Evolutionary conservation across 2,113 vertebrate species (phyloP).

Genomic region (Tachysurus vachellii): DNA sequence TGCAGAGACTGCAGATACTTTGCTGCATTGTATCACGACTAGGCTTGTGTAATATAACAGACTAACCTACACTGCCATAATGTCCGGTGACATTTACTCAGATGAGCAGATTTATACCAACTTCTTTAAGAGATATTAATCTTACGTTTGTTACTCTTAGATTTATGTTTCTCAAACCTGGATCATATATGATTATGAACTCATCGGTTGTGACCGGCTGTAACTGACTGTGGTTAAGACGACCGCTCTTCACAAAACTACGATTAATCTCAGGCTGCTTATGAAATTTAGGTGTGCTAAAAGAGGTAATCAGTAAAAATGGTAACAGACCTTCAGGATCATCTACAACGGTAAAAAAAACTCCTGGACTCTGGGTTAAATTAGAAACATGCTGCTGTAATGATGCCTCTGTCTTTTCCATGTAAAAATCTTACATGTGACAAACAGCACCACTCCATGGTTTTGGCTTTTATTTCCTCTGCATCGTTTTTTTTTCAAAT

Average conservation of each 20-base stretch:
- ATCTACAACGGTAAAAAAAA: neutral
- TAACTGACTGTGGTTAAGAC: neutral
- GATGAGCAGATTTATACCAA: neutral
- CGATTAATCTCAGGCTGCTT: neutral
- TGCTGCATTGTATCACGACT: constrained; percentile 34
- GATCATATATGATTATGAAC: neutral
- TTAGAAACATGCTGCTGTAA: neutral
- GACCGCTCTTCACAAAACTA: neutral
- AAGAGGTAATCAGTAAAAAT: neutral
- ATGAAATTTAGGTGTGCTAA: neutral
- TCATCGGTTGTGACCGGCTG: neutral
- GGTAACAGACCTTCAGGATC: neutral
- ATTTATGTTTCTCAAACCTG: neutral
- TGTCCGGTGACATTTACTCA: neutral
- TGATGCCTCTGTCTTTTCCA: neutral
- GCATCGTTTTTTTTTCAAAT: neutral
- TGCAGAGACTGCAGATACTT: constrained; percentile 25
- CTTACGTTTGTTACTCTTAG: neutral
- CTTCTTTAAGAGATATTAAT: neutral
- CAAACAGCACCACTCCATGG: neutral
- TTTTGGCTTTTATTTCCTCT: neutral
- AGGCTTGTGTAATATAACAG: constrained; percentile 9
- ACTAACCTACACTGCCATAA: neutral
- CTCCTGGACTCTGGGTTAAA: neutral
- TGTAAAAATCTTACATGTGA: neutral